Percentiles rank a stretch among this genome's conserved stretches.
Conservation (phyloP, 2,797 vertebrate species). For the Phalanger gymnotis region DNA sequence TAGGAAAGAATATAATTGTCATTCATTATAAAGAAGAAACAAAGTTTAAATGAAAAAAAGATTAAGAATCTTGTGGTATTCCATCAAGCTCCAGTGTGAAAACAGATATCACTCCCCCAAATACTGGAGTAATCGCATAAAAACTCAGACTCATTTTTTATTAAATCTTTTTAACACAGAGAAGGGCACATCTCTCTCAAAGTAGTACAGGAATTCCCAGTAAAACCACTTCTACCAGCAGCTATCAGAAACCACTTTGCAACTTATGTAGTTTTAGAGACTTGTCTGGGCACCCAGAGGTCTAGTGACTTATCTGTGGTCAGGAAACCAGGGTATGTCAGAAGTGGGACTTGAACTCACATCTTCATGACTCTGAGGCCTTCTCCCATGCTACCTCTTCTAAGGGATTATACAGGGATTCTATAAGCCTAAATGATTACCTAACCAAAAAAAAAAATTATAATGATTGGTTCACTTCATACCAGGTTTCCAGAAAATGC, state of each 20-base stretch:
- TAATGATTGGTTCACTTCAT: slow-evolving; percentile 21
- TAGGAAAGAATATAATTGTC: slow-evolving; percentile 75
- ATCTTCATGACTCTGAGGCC: not conserved
- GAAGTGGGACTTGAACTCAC: not conserved
- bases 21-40: slow-evolving; percentile 29
- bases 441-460: slow-evolving; percentile 3
- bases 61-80: slow-evolving; percentile 14
- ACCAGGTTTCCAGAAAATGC: slow-evolving; percentile 1
- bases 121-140: not conserved
- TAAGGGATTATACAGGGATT: slow-evolving; percentile 17
- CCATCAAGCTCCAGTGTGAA: slow-evolving; percentile 18
- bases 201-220: not conserved
- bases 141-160: slow-evolving; percentile 13
- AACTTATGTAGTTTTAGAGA: too few species aligned
- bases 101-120: not conserved
- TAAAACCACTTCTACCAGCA: not conserved
- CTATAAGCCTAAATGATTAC: slow-evolving; percentile 41
- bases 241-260: not conserved
- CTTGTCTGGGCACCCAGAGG: too few species aligned
- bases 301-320: not conserved
- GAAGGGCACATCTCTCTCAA: not conserved
- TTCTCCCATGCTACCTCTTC: not conserved
- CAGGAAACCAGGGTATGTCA: not conserved
- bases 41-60: slow-evolving; percentile 51
- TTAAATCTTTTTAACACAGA: slow-evolving; percentile 4